Percentiles rank a stretch among this genome's conserved stretches.
phyloP scores from a whole-genome alignment of 30 jellyfish, hydroid and myxozoan species.

The Morbakka virulenta region DNA sequence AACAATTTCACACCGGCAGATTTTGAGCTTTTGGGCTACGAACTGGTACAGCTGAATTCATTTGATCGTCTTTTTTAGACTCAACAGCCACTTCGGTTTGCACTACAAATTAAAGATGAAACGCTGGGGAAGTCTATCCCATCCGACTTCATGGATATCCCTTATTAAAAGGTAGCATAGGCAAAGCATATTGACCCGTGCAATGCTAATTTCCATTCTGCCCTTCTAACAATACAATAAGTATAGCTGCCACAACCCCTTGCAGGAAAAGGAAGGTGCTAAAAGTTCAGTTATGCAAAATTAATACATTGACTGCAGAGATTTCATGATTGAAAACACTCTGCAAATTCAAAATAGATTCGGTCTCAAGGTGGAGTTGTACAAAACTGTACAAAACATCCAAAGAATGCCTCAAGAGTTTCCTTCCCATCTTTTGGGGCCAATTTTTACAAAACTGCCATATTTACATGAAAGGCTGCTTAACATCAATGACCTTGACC shows the following conservation, averaged over 20 bases:
- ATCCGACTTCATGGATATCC: slow-evolving; percentile 14
- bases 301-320: slow-evolving; percentile 7
- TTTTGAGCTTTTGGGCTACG: slow-evolving; percentile 36
- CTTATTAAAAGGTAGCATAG: neutral
- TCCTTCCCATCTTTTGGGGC: slow-evolving; percentile 11
- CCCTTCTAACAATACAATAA: neutral
- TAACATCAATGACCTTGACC: slow-evolving; percentile 9
- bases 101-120: slow-evolving; percentile 6
- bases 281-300: neutral
- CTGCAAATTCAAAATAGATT: slow-evolving; percentile 19
- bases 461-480: too few relatives aligned
- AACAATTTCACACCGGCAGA: slow-evolving; percentile 20
- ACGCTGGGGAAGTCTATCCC: slow-evolving; percentile 12
- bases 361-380: slow-evolving; percentile 7
- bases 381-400: neutral
- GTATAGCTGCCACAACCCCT: slow-evolving; percentile 10
- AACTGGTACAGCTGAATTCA: slow-evolving; percentile 31
- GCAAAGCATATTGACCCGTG: slow-evolving; percentile 19
- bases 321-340: slow-evolving; percentile 14
- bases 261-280: slow-evolving; percentile 7
- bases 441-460: neutral
- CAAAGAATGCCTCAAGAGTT: slow-evolving; percentile 16
- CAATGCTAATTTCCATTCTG: neutral
- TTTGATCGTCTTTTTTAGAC: slow-evolving; percentile 39
- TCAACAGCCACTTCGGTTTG: slow-evolving; percentile 24